phyloP scores from a whole-genome alignment of 2,797 vertebrate genomes.

The Rhyacichthys aspro region DNA sequence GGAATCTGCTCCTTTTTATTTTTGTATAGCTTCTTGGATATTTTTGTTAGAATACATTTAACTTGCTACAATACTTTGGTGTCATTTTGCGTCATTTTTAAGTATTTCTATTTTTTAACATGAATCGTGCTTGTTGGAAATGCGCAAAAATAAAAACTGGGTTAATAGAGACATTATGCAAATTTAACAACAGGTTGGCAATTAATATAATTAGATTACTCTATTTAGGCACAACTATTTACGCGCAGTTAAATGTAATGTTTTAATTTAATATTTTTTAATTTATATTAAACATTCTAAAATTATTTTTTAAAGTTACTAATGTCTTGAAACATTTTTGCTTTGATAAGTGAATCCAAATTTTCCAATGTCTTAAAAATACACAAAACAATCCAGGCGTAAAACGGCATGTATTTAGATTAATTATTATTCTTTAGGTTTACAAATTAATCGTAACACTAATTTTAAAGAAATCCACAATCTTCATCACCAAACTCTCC shows the following conservation, averaged over 20 bases:
- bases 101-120: conserved; percentile 11
- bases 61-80: conserved; percentile 85
- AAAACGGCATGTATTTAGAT: too few relatives aligned
- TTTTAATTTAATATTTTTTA: not conserved
- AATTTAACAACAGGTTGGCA: conserved; percentile 73
- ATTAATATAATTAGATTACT: conserved; percentile 51
- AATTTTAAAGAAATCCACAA: too few relatives aligned
- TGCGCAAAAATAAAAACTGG: conserved; percentile 36
- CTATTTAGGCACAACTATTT: conserved; percentile 12
- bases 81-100: conserved; percentile 51
- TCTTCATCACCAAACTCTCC: conserved; percentile 25
- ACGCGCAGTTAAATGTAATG: conserved; percentile 3
- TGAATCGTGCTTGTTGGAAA: conserved; percentile 39
- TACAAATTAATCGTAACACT: too few relatives aligned
- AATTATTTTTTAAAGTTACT: too few relatives aligned
- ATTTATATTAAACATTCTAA: too few relatives aligned
- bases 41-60: conserved; percentile 99
- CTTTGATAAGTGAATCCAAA: too few relatives aligned
- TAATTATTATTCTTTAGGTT: too few relatives aligned
- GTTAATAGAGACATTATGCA: conserved; percentile 43
- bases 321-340: too few relatives aligned
- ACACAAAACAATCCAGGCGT: too few relatives aligned
- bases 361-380: too few relatives aligned
- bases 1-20: conserved; percentile 92
- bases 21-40: conserved; percentile 96